phyloP scores from a whole-genome alignment of 1,140 invertebrate genomes.

The Portunus trituberculatus region DNA sequence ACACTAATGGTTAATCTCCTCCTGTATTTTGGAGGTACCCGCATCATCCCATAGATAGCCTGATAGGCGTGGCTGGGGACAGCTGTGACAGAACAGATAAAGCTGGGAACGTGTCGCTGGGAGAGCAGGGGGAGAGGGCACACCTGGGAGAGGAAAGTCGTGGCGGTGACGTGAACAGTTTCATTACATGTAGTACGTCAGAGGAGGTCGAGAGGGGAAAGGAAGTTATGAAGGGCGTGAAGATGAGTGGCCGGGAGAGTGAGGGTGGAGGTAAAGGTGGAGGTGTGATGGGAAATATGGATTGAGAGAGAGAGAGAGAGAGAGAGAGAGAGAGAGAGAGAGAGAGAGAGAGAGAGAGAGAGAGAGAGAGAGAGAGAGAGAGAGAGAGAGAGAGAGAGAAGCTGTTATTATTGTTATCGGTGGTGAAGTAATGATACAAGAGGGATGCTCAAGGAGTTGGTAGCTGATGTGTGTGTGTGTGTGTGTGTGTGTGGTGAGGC shows the following conservation, averaged over 20 bases:
- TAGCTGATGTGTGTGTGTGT: too few relatives aligned
- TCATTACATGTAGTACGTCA: background rate
- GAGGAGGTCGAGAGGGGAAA: background rate
- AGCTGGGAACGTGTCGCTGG: background rate
- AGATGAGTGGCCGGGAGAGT: background rate
- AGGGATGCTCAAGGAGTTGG: background rate
- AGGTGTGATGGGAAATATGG: background rate
- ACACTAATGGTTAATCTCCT: slow-evolving; percentile 11
- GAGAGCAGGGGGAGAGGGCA: too few relatives aligned
- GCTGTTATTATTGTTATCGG: background rate
- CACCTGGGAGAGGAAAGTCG: too few relatives aligned
- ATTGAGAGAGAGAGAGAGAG: too few relatives aligned
- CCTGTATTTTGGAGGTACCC: slow-evolving; percentile 17
- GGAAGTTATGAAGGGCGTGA: background rate
- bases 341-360: too few relatives aligned
- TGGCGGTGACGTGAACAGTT: background rate
- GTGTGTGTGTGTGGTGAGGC: background rate
- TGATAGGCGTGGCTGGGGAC: background rate
- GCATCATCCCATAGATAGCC: slow-evolving; percentile 9
- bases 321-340: too few relatives aligned
- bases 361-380: too few relatives aligned
- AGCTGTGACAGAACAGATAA: background rate
- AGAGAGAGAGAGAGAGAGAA: too few relatives aligned
- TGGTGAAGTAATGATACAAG: background rate
- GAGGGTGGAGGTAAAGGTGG: background rate